Evolutionary conservation across 2,888 invertebrate genomes (phyloP).

Genomic region (Ectemnius cavifrons): DNA sequence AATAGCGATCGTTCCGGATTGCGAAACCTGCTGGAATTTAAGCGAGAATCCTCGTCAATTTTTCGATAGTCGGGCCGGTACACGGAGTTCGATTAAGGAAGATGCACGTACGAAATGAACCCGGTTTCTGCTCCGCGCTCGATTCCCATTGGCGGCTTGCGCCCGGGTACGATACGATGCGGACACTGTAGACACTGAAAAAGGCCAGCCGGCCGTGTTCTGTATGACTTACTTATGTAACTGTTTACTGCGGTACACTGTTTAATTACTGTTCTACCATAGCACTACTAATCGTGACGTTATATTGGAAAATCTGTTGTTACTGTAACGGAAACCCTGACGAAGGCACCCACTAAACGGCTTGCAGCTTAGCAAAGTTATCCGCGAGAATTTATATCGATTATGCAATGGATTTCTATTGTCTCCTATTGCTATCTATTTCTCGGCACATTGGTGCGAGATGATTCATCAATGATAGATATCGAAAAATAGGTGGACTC

Average conservation of each 20-base stretch:
- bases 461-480: too few species aligned
- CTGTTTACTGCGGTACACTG: conserved; percentile 76
- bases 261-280: conserved; percentile 75
- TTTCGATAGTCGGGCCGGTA: not conserved
- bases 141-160: conserved; percentile 61
- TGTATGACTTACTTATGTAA: conserved; percentile 75
- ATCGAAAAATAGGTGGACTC: conserved; percentile 47
- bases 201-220: conserved; percentile 74
- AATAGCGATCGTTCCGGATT: not conserved
- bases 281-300: conserved; percentile 77
- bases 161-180: conserved; percentile 64
- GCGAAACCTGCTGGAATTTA: not conserved
- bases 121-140: conserved; percentile 52
- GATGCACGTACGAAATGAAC: conserved; percentile 58
- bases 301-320: conserved; percentile 76
- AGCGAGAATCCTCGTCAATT: not conserved
- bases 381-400: conserved; percentile 8
- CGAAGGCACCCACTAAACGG: conserved; percentile 76
- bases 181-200: conserved; percentile 71
- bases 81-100: conserved; percentile 30
- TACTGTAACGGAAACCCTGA: conserved; percentile 78
- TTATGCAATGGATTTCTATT: not conserved
- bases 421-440: not conserved
- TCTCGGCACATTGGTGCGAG: not conserved
- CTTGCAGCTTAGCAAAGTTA: conserved; percentile 23